Evolutionary conservation across 2,888 invertebrate species (phyloP), one percentile per base, ranked within the genome.

Genomic region (Mycogona germanica): DNA sequence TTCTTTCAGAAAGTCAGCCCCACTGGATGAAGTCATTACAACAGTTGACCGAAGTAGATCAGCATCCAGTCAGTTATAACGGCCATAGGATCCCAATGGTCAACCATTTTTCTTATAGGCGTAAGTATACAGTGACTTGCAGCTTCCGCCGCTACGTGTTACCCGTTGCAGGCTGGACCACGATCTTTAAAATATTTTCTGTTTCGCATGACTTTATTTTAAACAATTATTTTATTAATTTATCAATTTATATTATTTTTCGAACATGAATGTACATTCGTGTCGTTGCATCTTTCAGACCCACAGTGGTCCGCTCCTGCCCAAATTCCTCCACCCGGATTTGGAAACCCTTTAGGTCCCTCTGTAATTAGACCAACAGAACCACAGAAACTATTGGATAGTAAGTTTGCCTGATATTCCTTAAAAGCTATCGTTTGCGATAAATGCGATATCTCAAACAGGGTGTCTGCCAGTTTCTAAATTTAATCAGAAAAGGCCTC

Each of bases 11-110:
- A 46, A 66, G 64, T 60, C 64, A 67, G 17, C 69, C 70, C 30
- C 68, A 71, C 57, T 72, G 72, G 72, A 66, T 72, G 63, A 70
- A 69, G 57, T 70, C 71, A 51, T 64, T 72, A 53, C 70, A 70
- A 55, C 70, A 71, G 60, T 61, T 71, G 53, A 69, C 71, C 61
- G 68, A 70, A 49, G 60, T 64, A 32, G 68, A 68, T 49, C 61
- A n/a, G n/a, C n/a, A 62, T 56, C 60, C 63, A 19, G 38, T 51
- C 23, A 38, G 41, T 17, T 57, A 57, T 47, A 57, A 47, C 42
- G 55, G 51, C 55, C 57, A 57, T 41, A 54, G 35, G 32, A 42
- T 44, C 54, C 49, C 42, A 38, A 55, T 57, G 45, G 52, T 53
- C 46, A 28, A 49, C 41, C 40, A 28, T 14, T 26, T 35, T 41